A percentile compares a stretch with the other conserved stretches of the same genome.
These are phyloP conservation scores for Bucorvus abyssinicus DNA, from an alignment of 2,797 vertebrate species.

Conservation along the genomic window DNA sequence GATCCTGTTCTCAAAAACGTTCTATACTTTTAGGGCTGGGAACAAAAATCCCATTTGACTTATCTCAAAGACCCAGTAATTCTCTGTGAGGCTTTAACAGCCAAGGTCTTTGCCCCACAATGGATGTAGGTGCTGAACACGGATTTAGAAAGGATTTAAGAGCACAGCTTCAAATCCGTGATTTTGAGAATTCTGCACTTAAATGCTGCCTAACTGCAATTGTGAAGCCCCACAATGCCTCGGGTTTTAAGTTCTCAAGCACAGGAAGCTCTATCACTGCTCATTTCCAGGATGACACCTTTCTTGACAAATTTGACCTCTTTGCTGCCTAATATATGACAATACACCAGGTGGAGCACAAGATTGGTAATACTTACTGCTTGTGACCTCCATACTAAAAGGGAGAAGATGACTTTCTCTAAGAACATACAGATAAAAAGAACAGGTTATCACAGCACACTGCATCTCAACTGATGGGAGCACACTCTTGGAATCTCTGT, in stretches of 20 bases:
- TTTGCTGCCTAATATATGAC: background rate
- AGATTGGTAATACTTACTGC: background rate
- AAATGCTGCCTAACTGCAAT: background rate
- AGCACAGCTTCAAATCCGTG: background rate
- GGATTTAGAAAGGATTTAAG: background rate
- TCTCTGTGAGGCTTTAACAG: background rate
- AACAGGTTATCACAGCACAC: background rate
- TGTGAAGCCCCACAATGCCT: background rate
- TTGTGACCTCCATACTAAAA: background rate
- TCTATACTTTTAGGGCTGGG: background rate
- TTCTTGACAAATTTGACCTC: background rate
- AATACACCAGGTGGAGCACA: background rate
- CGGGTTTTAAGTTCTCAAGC: background rate
- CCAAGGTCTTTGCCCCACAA: background rate
- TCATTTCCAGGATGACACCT: background rate
- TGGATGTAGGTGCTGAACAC: background rate
- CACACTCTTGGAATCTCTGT: background rate
- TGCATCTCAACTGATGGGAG: background rate
- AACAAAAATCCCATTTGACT: background rate
- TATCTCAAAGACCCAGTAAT: background rate
- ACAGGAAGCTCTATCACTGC: background rate
- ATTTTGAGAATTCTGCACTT: background rate
- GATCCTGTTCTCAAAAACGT: background rate
- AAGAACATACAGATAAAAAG: background rate
- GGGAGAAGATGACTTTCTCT: background rate